Evolutionary conservation across 2,113 vertebrate genomes (phyloP), one percentile per base, ranked within the genome.

Genomic region (Zootoca vivipara): DNA sequence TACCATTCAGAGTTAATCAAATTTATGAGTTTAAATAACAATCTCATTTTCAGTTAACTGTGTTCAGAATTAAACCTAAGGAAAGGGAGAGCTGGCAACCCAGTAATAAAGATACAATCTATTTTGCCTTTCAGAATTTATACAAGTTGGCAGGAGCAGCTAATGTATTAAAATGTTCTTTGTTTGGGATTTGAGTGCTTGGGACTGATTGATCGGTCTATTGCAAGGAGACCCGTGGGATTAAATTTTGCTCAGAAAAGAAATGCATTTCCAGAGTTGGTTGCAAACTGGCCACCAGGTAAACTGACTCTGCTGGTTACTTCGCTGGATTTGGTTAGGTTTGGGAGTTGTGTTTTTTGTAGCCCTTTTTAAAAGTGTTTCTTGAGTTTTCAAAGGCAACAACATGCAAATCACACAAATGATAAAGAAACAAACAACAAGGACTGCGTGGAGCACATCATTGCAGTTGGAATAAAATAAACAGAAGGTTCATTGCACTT

Each of bases 231-330:
- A 93, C 73, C n/a, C 2, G 0, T 78, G 89, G 92, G 92, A 92
- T 87, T 87, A 82, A 7, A 85, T 9, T 88, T 87, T 91, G 80
- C 84, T 94, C 94, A 85, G 90, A 94, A 93, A 94, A 89, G 35
- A 92, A 94, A 93, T 87, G 6, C 74, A 79, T 94, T 95, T 93
- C 91, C 91, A 89, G 85, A 90, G 52, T 90, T 80, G 89, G 85
- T 64, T 87, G 90, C 56, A 73, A 90, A 92, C 64, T 83, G 69
- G 77, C 84, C n/a, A 52, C 77, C 80, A 80, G 16, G 13, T 28
- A 26, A 40, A 28, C 35, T 75, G 62, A 12, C 26, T 5, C 24
- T 85, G 52, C 35, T n/a, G 26, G 38, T 64, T 77, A 56, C 52
- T 24, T 77, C 20, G 7, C 38, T 67, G 42, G 12, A 64, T 82